Percentiles rank a stretch among this genome's conserved stretches.
phyloP scores from a whole-genome alignment of 2,888 invertebrate genomes.

The Dasysyrphus tricinctus region DNA sequence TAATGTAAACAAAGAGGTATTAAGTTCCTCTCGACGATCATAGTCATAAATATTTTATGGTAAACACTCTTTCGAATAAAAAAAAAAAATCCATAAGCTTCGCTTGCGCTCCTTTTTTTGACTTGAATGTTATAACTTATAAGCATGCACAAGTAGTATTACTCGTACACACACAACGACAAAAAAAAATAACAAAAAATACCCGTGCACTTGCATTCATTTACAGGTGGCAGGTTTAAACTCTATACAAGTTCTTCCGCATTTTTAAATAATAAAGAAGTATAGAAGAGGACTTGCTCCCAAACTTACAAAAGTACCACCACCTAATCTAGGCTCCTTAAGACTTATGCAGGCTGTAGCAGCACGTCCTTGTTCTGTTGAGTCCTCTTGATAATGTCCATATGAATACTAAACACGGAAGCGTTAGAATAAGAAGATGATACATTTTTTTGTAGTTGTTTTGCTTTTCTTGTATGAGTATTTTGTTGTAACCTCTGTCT shows the following conservation, averaged over 20 bases:
- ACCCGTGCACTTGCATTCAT: conserved; percentile 29
- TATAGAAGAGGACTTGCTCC: conserved; percentile 27
- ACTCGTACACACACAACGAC: not conserved
- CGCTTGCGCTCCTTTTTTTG: not conserved
- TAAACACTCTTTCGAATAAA: not conserved
- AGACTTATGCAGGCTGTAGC: conserved; percentile 41
- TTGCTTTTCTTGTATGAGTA: not conserved
- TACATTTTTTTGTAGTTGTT: not conserved
- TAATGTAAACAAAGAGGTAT: not conserved
- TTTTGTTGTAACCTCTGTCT: conserved; percentile 19
- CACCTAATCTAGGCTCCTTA: conserved; percentile 39
- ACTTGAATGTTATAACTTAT: not conserved
- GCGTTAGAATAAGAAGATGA: conserved; percentile 16
- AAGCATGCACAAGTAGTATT: not conserved
- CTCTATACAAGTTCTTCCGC: conserved; percentile 41
- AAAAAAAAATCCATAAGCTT: not conserved
- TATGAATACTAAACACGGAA: conserved; percentile 47
- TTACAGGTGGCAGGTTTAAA: conserved; percentile 17
- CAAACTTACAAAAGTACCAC: conserved; percentile 22
- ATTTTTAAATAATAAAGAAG: conserved; percentile 38
- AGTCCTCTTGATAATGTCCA: conserved; percentile 39
- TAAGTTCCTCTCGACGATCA: not conserved
- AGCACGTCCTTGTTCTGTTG: conserved; percentile 45
- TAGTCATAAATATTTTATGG: not conserved
- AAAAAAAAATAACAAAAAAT: not conserved